Evolutionary conservation across 2,888 invertebrate genomes (phyloP).

Genomic region (Chymomyza procnemis): DNA sequence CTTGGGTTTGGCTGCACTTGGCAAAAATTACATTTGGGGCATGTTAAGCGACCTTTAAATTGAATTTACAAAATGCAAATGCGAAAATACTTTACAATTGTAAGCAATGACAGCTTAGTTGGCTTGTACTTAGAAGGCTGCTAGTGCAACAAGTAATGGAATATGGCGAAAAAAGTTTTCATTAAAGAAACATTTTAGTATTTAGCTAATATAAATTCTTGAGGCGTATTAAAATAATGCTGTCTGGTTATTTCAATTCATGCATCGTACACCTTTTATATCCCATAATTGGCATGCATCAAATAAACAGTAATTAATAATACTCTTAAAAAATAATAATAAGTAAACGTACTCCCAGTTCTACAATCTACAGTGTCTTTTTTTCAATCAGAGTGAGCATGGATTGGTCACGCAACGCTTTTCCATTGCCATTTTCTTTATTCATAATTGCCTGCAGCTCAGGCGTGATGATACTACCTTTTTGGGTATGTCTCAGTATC

Average conservation of each 20-base stretch:
- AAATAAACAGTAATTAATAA: too few species aligned
- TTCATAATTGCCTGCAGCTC: not conserved
- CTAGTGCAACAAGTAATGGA: not conserved
- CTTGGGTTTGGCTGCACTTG: constrained; percentile 23
- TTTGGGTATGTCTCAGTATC: not conserved
- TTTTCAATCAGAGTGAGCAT: not conserved
- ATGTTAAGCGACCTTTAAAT: constrained; percentile 61
- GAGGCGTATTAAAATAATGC: too few species aligned
- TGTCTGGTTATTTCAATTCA: too few species aligned
- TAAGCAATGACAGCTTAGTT: not conserved
- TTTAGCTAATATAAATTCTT: too few species aligned
- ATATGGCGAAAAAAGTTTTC: too few species aligned
- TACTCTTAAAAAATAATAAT: too few species aligned
- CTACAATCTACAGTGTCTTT: not conserved
- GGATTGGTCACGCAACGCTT: not conserved
- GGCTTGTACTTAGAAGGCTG: not conserved
- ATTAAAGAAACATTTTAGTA: too few species aligned
- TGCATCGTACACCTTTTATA: too few species aligned
- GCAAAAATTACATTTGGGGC: constrained; percentile 43
- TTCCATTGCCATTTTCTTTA: not conserved
- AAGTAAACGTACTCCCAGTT: too few species aligned
- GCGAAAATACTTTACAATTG: constrained; percentile 4
- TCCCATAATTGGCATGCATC: too few species aligned
- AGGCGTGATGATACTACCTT: not conserved
- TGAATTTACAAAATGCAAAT: constrained; percentile 57